Evolutionary conservation across 2,113 vertebrate genomes (phyloP).

Genomic region (Petrocephalus microphthalmus): DNA sequence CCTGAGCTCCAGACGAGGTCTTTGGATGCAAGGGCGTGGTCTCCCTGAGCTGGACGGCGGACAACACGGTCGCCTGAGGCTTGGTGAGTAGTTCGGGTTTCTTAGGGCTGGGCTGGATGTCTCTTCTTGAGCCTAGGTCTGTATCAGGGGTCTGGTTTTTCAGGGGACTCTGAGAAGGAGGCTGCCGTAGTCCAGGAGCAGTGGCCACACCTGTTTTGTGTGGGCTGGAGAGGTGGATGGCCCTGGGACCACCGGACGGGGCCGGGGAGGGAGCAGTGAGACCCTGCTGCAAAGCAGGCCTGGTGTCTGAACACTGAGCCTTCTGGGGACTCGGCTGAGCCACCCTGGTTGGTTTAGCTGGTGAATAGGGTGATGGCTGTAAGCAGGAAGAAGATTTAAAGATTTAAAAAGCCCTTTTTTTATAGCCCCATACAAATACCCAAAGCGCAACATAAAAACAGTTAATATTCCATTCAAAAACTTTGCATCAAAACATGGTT

Average conservation of each 20-base stretch:
- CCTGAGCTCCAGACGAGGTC: conserved; percentile 57
- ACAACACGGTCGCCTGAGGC: conserved; percentile 31
- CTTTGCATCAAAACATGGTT: background rate
- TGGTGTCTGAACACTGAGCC: conserved; percentile 37
- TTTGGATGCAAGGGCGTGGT: conserved; percentile 58
- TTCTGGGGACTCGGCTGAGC: conserved; percentile 45
- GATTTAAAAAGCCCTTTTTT: background rate
- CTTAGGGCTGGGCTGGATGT: conserved; percentile 35
- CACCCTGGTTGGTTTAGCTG: conserved; percentile 38
- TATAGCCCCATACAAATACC: background rate
- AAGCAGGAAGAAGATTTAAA: conserved; percentile 14
- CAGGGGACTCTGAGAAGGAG: conserved; percentile 30
- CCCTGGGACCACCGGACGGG: conserved; percentile 25
- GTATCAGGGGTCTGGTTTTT: conserved; percentile 28
- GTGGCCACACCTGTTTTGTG: conserved; percentile 35
- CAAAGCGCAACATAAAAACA: background rate
- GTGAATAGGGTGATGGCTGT: conserved; percentile 32
- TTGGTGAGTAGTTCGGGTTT: conserved; percentile 42
- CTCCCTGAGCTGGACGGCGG: conserved; percentile 45
- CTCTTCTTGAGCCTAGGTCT: conserved; percentile 7
- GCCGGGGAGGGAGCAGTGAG: background rate
- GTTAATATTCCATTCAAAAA: background rate
- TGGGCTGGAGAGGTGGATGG: conserved; percentile 39
- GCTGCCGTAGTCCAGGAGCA: background rate
- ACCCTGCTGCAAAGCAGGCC: background rate